Conservation (phyloP, 2,888 invertebrate genomes). For the Acronicta psi region DNA sequence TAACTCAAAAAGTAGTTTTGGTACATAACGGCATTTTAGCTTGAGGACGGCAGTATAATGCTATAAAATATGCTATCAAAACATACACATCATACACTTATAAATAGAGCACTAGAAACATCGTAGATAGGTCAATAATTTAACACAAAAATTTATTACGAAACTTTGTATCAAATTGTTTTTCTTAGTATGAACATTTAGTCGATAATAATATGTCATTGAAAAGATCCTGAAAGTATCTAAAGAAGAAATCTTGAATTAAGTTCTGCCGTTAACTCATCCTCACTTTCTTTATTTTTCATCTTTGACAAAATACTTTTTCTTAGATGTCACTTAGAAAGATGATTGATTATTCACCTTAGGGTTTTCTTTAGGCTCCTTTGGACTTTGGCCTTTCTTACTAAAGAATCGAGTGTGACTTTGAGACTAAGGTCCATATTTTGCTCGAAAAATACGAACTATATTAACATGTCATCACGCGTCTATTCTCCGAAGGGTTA, state of each 20-base stretch:
- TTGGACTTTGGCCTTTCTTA: constrained; percentile 19
- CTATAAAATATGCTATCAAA: too few relatives aligned
- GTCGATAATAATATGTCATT: neutral
- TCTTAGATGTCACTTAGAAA: constrained; percentile 37
- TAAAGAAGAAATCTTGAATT: constrained; percentile 19
- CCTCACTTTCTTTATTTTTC: constrained; percentile 20
- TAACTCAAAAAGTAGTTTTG: too few relatives aligned
- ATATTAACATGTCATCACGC: too few relatives aligned
- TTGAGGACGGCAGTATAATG: too few relatives aligned
- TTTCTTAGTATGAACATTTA: neutral
- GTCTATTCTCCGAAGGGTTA: too few relatives aligned
- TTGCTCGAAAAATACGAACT: too few relatives aligned
- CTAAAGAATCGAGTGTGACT: neutral
- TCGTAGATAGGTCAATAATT: too few relatives aligned
- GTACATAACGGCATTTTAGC: too few relatives aligned
- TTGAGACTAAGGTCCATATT: too few relatives aligned
- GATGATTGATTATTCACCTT: constrained; percentile 43
- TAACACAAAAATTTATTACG: neutral
- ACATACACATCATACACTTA: too few relatives aligned
- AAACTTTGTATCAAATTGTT: neutral
- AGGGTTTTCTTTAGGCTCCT: constrained; percentile 13
- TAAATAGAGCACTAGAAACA: too few relatives aligned
- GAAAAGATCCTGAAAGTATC: neutral
- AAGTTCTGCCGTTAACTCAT: constrained; percentile 8
- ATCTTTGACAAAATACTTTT: constrained; percentile 39